phyloP scores from a whole-genome alignment of 2,888 invertebrate genomes.

The Digitonthophagus gazella region DNA sequence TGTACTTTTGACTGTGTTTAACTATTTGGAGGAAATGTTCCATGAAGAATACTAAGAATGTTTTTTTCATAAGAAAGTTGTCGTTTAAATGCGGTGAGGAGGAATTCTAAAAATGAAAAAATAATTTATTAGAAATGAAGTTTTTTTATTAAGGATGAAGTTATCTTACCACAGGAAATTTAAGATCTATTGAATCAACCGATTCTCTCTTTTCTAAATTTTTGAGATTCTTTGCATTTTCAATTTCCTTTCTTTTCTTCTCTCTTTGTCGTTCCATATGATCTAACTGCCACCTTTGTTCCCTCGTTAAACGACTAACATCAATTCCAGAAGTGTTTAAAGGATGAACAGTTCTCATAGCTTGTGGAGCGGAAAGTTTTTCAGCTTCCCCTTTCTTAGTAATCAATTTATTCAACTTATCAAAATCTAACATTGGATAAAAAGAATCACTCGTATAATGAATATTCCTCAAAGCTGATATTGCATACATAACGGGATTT shows the following conservation, averaged over 20 bases:
- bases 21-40: conserved; percentile 72
- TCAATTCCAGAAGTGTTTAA: conserved; percentile 27
- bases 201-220: conserved; percentile 17
- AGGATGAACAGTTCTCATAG: background rate
- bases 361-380: conserved; percentile 8
- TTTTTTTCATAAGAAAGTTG: conserved; percentile 22
- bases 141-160: background rate
- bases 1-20: conserved; percentile 61
- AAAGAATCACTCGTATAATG: conserved; percentile 60
- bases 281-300: conserved; percentile 32
- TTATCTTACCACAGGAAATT: conserved; percentile 17
- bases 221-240: conserved; percentile 27
- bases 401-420: conserved; percentile 46
- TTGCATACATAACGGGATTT: conserved; percentile 68
- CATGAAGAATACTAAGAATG: conserved; percentile 68
- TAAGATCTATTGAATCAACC: conserved; percentile 19
- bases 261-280: conserved; percentile 24
- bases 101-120: conserved; percentile 16
- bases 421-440: conserved; percentile 64
- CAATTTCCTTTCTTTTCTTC: conserved; percentile 7
- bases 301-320: conserved; percentile 29
- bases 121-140: background rate
- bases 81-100: conserved; percentile 19
- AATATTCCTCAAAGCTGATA: conserved; percentile 68
- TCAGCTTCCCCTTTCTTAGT: conserved; percentile 20